These are phyloP conservation scores for Hipposideros armiger DNA, from an alignment of 2,113 vertebrate species.

Conservation along the genomic window DNA sequence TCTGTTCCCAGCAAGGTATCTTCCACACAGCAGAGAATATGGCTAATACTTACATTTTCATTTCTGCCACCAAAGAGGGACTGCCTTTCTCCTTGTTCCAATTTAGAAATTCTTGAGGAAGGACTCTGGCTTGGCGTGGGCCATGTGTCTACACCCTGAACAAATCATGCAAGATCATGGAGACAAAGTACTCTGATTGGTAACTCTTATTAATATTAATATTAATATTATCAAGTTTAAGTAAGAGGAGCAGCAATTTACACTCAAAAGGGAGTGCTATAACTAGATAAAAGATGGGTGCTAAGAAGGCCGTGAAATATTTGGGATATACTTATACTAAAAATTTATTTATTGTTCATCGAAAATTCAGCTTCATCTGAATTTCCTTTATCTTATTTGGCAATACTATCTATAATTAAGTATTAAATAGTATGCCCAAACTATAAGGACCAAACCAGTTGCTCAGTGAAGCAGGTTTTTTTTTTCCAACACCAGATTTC, in stretches of 20 bases:
- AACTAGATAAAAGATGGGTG: neutral
- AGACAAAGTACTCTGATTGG: neutral
- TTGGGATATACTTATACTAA: neutral
- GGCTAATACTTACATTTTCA: neutral
- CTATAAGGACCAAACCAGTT: conserved; percentile 4
- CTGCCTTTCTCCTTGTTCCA: neutral
- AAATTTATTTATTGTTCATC: neutral
- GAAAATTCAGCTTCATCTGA: neutral
- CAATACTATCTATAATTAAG: neutral
- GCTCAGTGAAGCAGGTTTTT: conserved; percentile 20
- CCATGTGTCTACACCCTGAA: neutral
- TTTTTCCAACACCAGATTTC: neutral
- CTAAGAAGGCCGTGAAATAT: neutral
- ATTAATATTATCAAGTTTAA: neutral
- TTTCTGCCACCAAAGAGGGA: neutral
- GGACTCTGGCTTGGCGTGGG: neutral
- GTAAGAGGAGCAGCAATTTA: neutral
- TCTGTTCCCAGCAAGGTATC: neutral
- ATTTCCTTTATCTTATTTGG: neutral
- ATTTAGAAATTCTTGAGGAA: neutral
- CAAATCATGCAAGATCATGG: neutral
- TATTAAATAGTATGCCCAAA: neutral
- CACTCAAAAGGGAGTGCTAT: neutral
- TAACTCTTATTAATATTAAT: neutral
- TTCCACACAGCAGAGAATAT: neutral